Evolutionary conservation across 2,113 vertebrate species (phyloP), one percentile per base, ranked within the genome.

Genomic region (Hypanus sabinus): DNA sequence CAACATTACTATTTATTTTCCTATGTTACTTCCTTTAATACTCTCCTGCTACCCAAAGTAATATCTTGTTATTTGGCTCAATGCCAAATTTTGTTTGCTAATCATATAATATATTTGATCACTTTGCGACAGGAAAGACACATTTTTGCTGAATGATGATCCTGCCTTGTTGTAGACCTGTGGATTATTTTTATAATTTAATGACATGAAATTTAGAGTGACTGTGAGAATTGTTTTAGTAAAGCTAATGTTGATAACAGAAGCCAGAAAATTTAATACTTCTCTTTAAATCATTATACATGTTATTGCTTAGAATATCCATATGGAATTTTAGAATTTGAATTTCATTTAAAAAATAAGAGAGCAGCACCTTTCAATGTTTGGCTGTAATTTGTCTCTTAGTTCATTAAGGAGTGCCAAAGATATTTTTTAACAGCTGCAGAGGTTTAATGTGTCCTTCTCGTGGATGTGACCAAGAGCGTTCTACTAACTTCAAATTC

Each of bases 361-460:
- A 90, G 60, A 65, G 30, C 30, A 88, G 12, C 24, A 55, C 73
- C 11, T 93, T 91, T 75, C 27, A 22, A 70, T 92, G n/a, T 71
- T 12, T 92, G 62, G 18, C 90, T 93, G 70, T 5, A 55, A 73
- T 75, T 93, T 55, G 68, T 73, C 65, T 93, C 11, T 73, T 5
- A 11, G 65, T 93, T 93, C 30, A 36, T 36, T 38, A 73, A 75
- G 91, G 91, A 73, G 20, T 55, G 68, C 38, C 24, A 73, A 24
- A 55, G 91, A 73, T 93, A 93, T 93, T 93, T n/a, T 75, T 9
- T 93, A 93, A 93, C 91, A 93, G 70, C 91, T 93, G 91, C 38
- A 55, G 71, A 46, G 38, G 38, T 30, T 36, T 71, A 46, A 6
- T 30, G 38, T 20, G 24, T 73, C 68, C 68, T 92, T 71, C 33